Evolutionary conservation across 1,140 invertebrate genomes (phyloP), one percentile per base, ranked within the genome.

Genomic region (Pseudomyrmex gracilis): DNA sequence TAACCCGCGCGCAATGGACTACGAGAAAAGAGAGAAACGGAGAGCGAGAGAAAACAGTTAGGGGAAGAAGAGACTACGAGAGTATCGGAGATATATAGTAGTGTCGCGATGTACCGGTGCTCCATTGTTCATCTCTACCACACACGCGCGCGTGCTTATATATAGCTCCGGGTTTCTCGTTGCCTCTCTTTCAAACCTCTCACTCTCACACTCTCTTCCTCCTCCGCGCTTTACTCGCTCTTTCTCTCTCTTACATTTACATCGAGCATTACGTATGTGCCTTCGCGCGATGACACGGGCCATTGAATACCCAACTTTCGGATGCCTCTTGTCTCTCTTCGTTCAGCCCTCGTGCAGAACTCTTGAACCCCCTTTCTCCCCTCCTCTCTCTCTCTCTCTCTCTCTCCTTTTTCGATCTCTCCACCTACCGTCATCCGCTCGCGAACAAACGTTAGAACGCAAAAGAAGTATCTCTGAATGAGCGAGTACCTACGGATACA

Each of bases 401-500:
- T 34, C 34, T 0, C 34, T 34, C 34, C 5, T 34, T 34, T 34
- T 34, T 34, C 34, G 34, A 57, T 10, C 13, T 55, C 22, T 61
- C 51, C 68, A 60, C 47, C 84, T 70, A 64, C 76, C 84, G 53
- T 58, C 77, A 74, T 71, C 82, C 77, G 84, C 24, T 73, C 73
- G 85, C 78, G 85, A 90, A 90, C 87, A 89, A 90, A 90, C 83
- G 89, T 85, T 34, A 34, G 66, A 58, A 90, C 84, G 89, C 87
- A 90, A 92, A 92, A 91, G 89, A 90, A 91, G 88, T 85, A 84
- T 77, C 88, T 87, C 83, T 86, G 90, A 90, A 92, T 88, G 90
- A 92, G 84, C 86, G 82, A 34, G 80, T 83, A 87, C 87, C 86
- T 86, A 87, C 88, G 85, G 82, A 88, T 34, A 34, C 83, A 90